These are phyloP conservation scores for Heliopora coerulea DNA, from an alignment of 92 coral and sea anemone species.

Conservation along the genomic window DNA sequence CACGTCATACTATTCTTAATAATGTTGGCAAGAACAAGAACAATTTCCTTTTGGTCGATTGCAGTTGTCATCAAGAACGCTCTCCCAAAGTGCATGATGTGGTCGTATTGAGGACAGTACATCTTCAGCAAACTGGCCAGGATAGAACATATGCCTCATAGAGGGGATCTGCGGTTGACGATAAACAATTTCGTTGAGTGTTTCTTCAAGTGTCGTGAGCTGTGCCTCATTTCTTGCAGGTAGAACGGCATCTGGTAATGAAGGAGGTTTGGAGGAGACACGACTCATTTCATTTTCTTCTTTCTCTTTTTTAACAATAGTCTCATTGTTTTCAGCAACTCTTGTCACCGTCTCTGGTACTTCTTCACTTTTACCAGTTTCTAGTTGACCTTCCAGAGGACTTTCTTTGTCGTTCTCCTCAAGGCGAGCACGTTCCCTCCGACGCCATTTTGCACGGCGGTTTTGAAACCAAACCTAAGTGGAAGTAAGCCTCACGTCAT, in stretches of 20 bases:
- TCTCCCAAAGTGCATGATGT: background rate
- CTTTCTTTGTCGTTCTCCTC: constrained; percentile 37
- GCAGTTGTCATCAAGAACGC: background rate
- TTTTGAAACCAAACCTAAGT: constrained; percentile 96
- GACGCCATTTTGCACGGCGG: constrained; percentile 85
- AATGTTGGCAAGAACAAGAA: background rate
- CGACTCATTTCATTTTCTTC: background rate
- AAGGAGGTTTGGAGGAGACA: too few relatives aligned
- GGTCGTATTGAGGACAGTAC: background rate
- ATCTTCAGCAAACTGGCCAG: constrained; percentile 16
- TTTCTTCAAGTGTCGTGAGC: background rate
- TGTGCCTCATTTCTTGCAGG: too few relatives aligned
- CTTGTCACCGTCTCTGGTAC: background rate
- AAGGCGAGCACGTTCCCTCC: constrained; percentile 56
- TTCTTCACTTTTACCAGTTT: background rate
- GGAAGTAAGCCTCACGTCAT: background rate
- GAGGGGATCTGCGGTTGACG: background rate
- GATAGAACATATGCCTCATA: background rate
- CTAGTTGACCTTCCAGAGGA: constrained; percentile 4
- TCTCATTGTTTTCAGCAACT: background rate
- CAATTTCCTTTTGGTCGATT: background rate
- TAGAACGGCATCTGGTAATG: too few relatives aligned
- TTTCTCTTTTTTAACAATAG: background rate
- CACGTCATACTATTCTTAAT: too few relatives aligned
- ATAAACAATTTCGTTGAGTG: background rate